Evolutionary conservation across 2,797 vertebrate genomes (phyloP).

Genomic region (Nannoperca australis): DNA sequence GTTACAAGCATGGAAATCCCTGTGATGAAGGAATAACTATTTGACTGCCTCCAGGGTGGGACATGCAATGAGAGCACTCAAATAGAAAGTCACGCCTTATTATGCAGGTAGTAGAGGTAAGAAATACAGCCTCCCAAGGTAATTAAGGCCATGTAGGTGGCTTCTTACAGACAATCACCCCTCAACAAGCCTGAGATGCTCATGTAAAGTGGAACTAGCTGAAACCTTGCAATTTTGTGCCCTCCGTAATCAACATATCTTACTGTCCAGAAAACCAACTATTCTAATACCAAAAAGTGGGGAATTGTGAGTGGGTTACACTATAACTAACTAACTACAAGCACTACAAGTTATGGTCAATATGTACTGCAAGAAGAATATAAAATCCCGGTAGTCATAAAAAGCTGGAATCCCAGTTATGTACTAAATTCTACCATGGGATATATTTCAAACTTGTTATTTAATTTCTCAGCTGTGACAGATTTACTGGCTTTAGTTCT

Average conservation of each 20-base stretch:
- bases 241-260: conserved; percentile 43
- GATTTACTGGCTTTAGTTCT: conserved; percentile 33
- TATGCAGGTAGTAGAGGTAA: conserved; percentile 67
- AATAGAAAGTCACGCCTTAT: conserved; percentile 73
- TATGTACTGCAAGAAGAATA: conserved; percentile 6
- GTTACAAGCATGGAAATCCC: conserved; percentile 78
- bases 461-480: conserved; percentile 57
- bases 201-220: conserved; percentile 43
- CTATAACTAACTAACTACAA: background rate
- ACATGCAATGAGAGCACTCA: conserved; percentile 64
- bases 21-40: conserved; percentile 74
- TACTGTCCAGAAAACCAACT: conserved; percentile 23
- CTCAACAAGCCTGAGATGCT: conserved; percentile 42
- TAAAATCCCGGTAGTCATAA: conserved; percentile 21
- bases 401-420: conserved; percentile 29
- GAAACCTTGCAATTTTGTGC: conserved; percentile 25
- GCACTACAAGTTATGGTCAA: conserved; percentile 7
- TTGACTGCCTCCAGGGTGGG: conserved; percentile 71
- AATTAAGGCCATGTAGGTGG: conserved; percentile 67
- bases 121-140: conserved; percentile 61
- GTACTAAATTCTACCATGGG: conserved; percentile 17
- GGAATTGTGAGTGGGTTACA: conserved; percentile 15
- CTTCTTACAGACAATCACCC: conserved; percentile 52
- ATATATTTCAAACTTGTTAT: conserved; percentile 45
- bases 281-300: conserved; percentile 25